These are phyloP conservation scores for Dermatemys mawii DNA, from an alignment of 2,113 vertebrate genomes.

Conservation along the genomic window DNA sequence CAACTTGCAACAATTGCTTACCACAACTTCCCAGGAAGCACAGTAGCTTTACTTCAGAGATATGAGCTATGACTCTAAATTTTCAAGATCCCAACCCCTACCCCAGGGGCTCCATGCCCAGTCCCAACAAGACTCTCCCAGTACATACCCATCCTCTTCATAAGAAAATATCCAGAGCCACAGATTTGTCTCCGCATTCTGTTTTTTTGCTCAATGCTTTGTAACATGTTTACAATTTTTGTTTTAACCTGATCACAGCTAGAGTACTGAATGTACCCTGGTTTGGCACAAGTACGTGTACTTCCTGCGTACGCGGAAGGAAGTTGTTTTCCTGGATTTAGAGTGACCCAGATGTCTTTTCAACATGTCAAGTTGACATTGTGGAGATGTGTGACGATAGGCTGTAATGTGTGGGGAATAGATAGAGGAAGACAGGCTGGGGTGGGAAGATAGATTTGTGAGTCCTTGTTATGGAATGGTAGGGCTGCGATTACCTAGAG, in stretches of 20 bases:
- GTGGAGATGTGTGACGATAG: neutral
- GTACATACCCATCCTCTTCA: accelerated
- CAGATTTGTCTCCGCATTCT: neutral
- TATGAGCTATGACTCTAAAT: neutral
- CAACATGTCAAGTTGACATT: too few relatives aligned
- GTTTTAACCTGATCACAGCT: neutral
- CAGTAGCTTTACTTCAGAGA: neutral
- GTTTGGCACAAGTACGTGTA: neutral
- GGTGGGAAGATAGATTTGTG: neutral
- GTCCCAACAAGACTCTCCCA: neutral
- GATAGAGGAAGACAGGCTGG: neutral
- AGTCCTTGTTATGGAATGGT: neutral
- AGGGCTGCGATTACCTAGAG: neutral
- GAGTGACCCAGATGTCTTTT: neutral
- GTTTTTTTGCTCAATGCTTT: neutral
- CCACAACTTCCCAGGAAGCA: neutral
- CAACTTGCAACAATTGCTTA: neutral
- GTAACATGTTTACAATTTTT: neutral
- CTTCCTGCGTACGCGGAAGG: neutral
- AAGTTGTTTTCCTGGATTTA: neutral
- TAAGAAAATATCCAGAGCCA: neutral
- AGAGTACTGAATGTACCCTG: neutral
- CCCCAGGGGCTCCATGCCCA: neutral
- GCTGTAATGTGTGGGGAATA: neutral
- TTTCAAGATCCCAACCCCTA: neutral